Base-by-base conservation (phyloP, 1,140 invertebrate genomes). In the Chelonus insularis region DNA sequence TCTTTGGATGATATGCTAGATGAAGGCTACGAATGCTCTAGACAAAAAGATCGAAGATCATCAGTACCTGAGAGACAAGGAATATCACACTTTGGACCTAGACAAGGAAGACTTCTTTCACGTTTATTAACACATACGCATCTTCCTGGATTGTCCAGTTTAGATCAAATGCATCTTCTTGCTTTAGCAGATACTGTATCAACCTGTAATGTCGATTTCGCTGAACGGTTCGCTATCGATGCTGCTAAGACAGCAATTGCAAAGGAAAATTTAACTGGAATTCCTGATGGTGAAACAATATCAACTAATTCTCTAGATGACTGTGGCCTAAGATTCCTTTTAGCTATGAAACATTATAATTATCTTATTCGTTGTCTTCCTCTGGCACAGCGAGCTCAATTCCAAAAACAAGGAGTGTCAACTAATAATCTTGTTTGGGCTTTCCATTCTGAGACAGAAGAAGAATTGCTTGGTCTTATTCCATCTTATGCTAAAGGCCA, bases 161-260 rank as follows among this genome's bases (percentile, higher is more conserved):
- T 99, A 18, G 98, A 99, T 82, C 98, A 99, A 79, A 99, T 99
- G 96, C 97, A 99, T 82, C 82, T 99, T 21, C 79, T 99, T 6
- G 97, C 97, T 4, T 77, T 99, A 16, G 97, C 97, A 18, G 97
- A 99, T 71, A 99, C 98, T 0, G 95, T 99, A 0, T 95, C 96
- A 0, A 95, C 93, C 0, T 94, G 91, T 70, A 92, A 94, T 69
- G 91, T 90, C 0, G 92, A 95, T 72, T 91, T 94, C 68, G 89
- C 91, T 0, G 92, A 94, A 71, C 82, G 91, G 43, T 91, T 94
- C 68, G 90, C 91, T 2, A 89, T 88, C 4, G 91, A 91, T 67
- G 86, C 91, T 32, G 88, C 85, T 18, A 92, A 86, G 79, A 89
- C 81, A 37, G 86, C 87, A 0, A 86, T 88, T 39, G 85, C 86